Base-by-base conservation (phyloP, 2,888 invertebrate species). In the Hirtodrosophila histrioides region DNA sequence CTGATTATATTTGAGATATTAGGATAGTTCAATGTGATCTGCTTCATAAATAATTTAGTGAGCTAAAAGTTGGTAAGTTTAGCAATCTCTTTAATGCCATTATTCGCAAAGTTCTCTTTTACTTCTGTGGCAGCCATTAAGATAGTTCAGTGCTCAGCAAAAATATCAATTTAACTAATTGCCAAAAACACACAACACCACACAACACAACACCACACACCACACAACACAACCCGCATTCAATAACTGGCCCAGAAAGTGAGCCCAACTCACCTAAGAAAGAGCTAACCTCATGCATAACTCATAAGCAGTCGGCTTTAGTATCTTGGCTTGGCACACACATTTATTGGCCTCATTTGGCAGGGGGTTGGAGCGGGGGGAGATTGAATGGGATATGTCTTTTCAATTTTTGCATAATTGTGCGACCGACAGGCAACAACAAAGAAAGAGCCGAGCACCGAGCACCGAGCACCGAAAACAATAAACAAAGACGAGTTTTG, bases 381-480 rank as follows among this genome's bases (percentile, higher is more conserved):
- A 31, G 31, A 31, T 31, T 31, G 31, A 31, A 9, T 31, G 60
- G 61, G 40, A 61, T 36, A 23, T 31, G 37, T 36, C 64, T 67
- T 60, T 67, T 44, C 56, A 65, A 53, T 71, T 65, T 80, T 81
- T 85, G 78, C 82, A 85, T 85, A 85, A 87, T 75, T 75, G 57
- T 77, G 64, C 54, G 66, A 67, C 77, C 45, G 53, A 62, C 51
- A 54, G 31, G 40, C 23, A 63, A 55, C 8, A 24, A 41, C 41
- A 56, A 63, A 68, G 58, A 75, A 75, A 61, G 24, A 17, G 37
- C 46, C 1, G 17, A 17, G n/a, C n/a, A n/a, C n/a, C n/a, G n/a
- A 17, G 17, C 17, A 2, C 17, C 17, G 17, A 17, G 17, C 17
- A 17, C 17, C 17, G 17, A 66, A 67, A 48, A 67, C 58, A 77